Conservation (phyloP, 2,113 vertebrate species). For the Catagonus wagneri region DNA sequence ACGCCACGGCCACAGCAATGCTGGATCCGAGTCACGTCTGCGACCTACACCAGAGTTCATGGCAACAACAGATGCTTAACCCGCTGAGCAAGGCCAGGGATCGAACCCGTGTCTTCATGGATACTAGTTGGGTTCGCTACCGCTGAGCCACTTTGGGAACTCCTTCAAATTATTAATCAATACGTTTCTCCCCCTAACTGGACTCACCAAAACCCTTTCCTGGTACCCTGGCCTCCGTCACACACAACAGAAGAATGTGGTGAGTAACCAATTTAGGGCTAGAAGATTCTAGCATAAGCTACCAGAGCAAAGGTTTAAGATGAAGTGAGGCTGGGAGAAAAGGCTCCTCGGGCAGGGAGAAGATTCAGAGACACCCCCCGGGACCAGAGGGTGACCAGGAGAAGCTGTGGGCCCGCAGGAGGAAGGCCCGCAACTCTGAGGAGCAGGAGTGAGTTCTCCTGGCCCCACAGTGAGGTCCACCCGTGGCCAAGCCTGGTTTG, state of each 20-base stretch:
- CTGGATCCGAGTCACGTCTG: no score
- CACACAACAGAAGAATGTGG: not conserved
- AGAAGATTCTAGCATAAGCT: not conserved
- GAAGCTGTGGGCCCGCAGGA: not conserved
- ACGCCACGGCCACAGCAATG: no score
- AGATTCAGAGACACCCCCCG: no score
- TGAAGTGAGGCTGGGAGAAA: not conserved
- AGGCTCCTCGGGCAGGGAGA: accelerated
- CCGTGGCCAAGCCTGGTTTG: not conserved
- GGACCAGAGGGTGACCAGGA: not conserved
- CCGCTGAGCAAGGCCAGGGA: no score
- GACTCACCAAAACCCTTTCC: not conserved
- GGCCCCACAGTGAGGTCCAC: not conserved
- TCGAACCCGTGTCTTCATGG: no score
- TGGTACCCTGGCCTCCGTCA: not conserved
- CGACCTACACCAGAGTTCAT: no score
- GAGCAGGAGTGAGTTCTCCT: not conserved
- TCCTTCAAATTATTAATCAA: not conserved
- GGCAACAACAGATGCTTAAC: no score
- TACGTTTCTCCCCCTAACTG: not conserved
- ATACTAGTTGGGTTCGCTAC: no score
- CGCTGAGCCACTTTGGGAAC: no score
- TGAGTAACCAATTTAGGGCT: not conserved
- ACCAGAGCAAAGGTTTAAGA: not conserved
- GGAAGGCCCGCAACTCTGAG: not conserved